Base-by-base conservation (phyloP, 2,888 invertebrate species). In the Phyllotreta cruciferae region DNA sequence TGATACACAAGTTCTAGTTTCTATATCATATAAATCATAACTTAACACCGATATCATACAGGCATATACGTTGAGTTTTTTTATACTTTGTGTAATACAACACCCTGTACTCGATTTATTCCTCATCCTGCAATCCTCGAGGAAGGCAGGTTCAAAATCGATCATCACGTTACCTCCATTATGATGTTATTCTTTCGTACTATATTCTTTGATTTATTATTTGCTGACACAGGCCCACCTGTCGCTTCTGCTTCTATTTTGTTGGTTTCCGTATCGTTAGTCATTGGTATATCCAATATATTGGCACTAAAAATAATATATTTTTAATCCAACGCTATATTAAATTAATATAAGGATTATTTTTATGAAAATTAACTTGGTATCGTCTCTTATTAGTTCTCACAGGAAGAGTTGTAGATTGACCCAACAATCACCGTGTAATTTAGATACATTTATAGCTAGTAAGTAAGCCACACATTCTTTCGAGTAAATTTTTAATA, bases 111-210 rank as follows among this genome's bases (percentile, higher is more conserved):
- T 65, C 65, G 62, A 66, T 44, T 60, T 11, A 60, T 52, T 60
- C 65, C 67, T 63, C 60, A 66, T 63, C 67, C 67, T 54, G 63
- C 63, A 52, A 63, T 63, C 63, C 56, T 47, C 44, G 35, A 53
- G 56, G 60, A 62, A 53, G 42, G 60, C 64, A 68, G 68, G 68
- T 60, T 54, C 41, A 47, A 58, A 62, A 54, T 60, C 49, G 63
- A 66, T 66, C 85, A 85, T 86, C 86, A 85, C 83, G 85, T 85
- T 80, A 86, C 86, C 83, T 86, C 86, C 85, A 86, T 86, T 71
- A 85, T 84, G 69, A 85, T 79, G 75, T 84, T 83, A 79, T 84
- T 85, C 76, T 85, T 83, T 78, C 70, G 62, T 60, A 84, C 83
- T 71, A 84, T 82, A 72, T 79, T 79, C 71, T 83, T 83, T 70